Conservation (phyloP, 2,797 vertebrate genomes). For the Garrulus glandarius region DNA sequence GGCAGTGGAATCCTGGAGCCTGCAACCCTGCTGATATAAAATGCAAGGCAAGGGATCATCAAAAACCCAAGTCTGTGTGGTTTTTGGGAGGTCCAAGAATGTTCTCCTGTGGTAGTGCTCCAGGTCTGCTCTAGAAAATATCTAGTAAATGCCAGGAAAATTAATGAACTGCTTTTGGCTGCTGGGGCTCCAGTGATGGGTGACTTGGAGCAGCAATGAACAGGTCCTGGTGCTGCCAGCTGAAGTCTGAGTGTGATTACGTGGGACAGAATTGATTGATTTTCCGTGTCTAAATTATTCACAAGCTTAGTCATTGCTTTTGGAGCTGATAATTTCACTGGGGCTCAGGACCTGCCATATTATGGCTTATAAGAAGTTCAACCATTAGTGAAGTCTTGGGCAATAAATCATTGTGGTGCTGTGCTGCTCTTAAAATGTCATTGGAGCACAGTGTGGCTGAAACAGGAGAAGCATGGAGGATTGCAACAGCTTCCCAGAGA, state of each 20-base stretch:
- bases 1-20: neutral
- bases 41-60: neutral
- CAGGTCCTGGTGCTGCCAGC: neutral
- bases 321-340: neutral
- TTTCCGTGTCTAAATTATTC: neutral
- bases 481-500: neutral
- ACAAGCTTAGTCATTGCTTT: neutral
- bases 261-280: neutral
- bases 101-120: rapidly evolving
- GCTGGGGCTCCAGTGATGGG: neutral
- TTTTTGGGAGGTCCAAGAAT: neutral
- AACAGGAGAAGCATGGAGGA: neutral
- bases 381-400: neutral
- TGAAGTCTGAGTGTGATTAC: neutral
- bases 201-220: neutral
- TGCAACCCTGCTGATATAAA: rapidly evolving
- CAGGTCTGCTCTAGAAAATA: neutral
- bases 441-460: rapidly evolving
- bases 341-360: neutral
- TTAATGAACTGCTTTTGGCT: neutral
- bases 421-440: neutral
- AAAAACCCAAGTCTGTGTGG: neutral
- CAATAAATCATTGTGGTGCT: neutral
- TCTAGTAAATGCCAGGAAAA: neutral
- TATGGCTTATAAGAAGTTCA: neutral